Conservation (phyloP, 2,113 vertebrate genomes). For the Alexandromys fortis region DNA sequence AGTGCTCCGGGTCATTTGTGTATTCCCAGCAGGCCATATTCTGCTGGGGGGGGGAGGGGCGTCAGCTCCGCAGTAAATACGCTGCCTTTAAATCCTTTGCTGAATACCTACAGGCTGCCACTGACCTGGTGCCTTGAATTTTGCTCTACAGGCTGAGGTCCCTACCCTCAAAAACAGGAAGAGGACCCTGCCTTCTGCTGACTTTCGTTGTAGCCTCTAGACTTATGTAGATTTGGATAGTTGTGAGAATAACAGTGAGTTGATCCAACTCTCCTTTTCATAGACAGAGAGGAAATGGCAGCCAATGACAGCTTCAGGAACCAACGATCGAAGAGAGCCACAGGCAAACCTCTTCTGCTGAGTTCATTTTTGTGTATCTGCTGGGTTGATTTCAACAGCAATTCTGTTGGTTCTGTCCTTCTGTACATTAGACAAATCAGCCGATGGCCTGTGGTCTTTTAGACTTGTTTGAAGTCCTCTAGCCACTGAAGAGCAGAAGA, state of each 20-base stretch:
- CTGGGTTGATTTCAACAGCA: conserved; percentile 55
- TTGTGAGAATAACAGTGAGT: conserved; percentile 46
- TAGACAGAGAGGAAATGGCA: conserved; percentile 36
- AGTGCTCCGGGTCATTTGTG: not conserved
- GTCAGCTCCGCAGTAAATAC: conserved; percentile 21
- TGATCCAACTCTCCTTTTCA: conserved; percentile 63
- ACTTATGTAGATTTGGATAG: conserved; percentile 55
- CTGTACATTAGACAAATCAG: not conserved
- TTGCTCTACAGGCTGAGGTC: conserved; percentile 77
- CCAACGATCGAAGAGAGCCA: conserved; percentile 51
- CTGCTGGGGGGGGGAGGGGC: not conserved
- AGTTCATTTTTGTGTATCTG: conserved; percentile 47
- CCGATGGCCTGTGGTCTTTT: conserved; percentile 24
- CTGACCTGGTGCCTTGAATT: conserved; percentile 61
- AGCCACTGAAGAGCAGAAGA: conserved; percentile 9
- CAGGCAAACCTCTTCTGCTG: conserved; percentile 41
- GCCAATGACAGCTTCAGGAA: not conserved
- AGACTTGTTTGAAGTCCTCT: conserved; percentile 61
- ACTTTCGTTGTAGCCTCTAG: conserved; percentile 32
- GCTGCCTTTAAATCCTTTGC: conserved; percentile 60
- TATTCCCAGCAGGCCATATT: conserved; percentile 24
- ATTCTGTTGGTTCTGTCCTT: conserved; percentile 33
- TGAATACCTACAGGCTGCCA: conserved; percentile 64
- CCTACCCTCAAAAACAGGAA: conserved; percentile 24
- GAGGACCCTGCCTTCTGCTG: conserved; percentile 79